Evolutionary conservation across 1,140 invertebrate species (phyloP).

Genomic region (Neodiprion virginianus): DNA sequence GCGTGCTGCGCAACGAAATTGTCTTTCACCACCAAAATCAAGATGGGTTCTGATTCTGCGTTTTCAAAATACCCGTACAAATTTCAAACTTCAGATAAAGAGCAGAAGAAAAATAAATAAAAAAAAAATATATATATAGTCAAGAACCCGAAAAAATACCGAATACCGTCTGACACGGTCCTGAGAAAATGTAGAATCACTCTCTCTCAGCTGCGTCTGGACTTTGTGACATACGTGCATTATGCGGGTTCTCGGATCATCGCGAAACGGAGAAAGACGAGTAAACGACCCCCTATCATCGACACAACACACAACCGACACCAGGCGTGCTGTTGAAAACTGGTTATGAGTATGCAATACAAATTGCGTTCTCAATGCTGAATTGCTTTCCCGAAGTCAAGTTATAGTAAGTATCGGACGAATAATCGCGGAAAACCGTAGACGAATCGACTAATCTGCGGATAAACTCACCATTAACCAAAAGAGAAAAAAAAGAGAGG

Average conservation of each 20-base stretch:
- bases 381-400: no score
- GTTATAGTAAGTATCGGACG: no score
- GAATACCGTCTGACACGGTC: constrained; percentile 12
- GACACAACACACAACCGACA: neutral
- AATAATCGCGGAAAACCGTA: no score
- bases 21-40: no score
- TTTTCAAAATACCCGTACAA: neutral
- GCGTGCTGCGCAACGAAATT: no score
- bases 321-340: neutral
- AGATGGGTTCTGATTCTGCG: no score
- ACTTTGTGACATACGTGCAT: neutral
- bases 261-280: constrained; percentile 29
- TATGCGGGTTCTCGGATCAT: constrained; percentile 7
- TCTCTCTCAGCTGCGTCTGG: neutral
- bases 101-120: constrained; percentile 20
- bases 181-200: constrained; percentile 15
- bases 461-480: no score
- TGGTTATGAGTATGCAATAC: neutral
- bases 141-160: constrained; percentile 16
- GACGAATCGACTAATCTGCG: no score
- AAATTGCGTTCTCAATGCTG: neutral
- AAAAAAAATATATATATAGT: constrained; percentile 5
- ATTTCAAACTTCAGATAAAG: constrained; percentile 19
- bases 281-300: constrained; percentile 54
- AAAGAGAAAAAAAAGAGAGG: no score